Percentiles rank a stretch among this genome's conserved stretches.
Evolutionary conservation across 37 sponge, comb jelly and placozoan genomes (phyloP).

Genomic region (Halichondria panicea): DNA sequence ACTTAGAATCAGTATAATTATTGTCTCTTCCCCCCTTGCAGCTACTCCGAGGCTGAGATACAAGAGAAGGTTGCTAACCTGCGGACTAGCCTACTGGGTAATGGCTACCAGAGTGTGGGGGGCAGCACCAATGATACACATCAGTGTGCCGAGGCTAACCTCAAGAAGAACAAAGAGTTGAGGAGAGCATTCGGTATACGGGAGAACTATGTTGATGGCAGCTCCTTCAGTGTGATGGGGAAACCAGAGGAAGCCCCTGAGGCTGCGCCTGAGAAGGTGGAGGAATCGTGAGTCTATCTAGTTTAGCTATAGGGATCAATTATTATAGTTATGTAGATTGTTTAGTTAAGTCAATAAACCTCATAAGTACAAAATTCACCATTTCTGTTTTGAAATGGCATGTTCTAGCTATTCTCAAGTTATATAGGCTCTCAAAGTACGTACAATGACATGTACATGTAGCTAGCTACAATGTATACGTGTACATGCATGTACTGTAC

Average conservation of each 20-base stretch:
- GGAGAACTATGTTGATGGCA: conserved; percentile 75
- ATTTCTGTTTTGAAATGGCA: too few relatives aligned
- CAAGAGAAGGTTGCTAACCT: conserved; percentile 67
- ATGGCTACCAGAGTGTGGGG: conserved; percentile 22
- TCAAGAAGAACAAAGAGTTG: conserved; percentile 71
- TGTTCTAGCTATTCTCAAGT: too few relatives aligned
- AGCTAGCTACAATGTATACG: too few relatives aligned
- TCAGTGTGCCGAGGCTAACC: conserved; percentile 66
- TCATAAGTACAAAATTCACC: too few relatives aligned
- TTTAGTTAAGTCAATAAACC: too few relatives aligned
- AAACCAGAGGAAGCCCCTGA: conserved; percentile 20
- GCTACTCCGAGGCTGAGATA: conserved; percentile 81
- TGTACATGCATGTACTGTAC: too few relatives aligned
- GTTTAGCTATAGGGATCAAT: background rate
- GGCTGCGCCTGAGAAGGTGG: conserved; percentile 38
- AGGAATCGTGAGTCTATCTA: conserved; percentile 13
- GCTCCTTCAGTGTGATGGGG: conserved; percentile 51
- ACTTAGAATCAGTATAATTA: too few relatives aligned
- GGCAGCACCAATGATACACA: conserved; percentile 52
- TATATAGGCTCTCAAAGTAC: too few relatives aligned
- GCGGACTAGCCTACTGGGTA: conserved; percentile 40
- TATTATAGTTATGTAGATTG: background rate
- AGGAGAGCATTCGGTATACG: conserved; percentile 76
- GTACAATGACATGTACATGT: too few relatives aligned
- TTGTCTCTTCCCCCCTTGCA: conserved; percentile 17